phyloP scores from a whole-genome alignment of 2,888 invertebrate species.

The Drosophila paramelanica region DNA sequence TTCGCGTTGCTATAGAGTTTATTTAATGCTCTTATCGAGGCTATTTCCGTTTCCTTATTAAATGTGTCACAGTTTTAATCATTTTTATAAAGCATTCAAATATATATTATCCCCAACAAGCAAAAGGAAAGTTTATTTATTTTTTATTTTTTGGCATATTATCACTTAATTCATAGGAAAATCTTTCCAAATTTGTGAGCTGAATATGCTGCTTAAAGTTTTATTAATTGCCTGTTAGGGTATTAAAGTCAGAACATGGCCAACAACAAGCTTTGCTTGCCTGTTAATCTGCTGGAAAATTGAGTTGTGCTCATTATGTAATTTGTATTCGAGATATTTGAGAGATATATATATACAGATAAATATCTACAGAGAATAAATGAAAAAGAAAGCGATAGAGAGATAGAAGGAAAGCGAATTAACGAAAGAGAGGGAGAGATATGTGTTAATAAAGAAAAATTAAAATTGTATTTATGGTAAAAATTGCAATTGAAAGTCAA shows the following conservation, averaged over 20 bases:
- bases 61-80: background rate
- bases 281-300: constrained; percentile 9
- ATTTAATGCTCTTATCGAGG: too few relatives aligned
- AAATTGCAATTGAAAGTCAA: constrained; percentile 59
- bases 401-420: background rate
- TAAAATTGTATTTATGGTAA: constrained; percentile 25
- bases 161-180: too few relatives aligned
- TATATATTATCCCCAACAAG: too few relatives aligned
- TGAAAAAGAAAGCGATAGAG: background rate
- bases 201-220: too few relatives aligned
- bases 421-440: background rate
- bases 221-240: background rate
- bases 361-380: background rate
- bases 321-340: constrained; percentile 11
- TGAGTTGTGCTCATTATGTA: constrained; percentile 17
- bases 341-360: background rate
- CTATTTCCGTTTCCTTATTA: background rate
- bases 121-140: too few relatives aligned
- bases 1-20: background rate
- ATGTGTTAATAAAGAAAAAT: constrained; percentile 22
- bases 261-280: too few relatives aligned
- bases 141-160: too few relatives aligned
- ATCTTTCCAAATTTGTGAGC: too few relatives aligned
- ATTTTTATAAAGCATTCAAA: too few relatives aligned
- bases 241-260: background rate